Evolutionary conservation across 2,113 vertebrate genomes (phyloP), one percentile per base, ranked within the genome.

Genomic region (Chamaetylas fuelleborni): DNA sequence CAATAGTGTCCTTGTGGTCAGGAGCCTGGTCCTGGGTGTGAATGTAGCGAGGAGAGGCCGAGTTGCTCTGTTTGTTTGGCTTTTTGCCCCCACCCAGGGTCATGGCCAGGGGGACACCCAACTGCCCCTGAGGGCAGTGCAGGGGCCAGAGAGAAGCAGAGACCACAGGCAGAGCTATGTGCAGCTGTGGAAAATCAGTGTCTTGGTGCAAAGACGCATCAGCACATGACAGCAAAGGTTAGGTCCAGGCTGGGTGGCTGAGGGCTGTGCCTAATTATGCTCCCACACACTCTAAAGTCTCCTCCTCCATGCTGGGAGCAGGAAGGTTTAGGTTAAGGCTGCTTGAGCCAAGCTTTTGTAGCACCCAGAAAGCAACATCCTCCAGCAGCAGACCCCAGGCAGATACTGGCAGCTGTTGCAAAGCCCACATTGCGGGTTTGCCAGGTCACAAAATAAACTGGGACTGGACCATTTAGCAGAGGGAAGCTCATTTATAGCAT

Each of bases 31-130:
- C 51, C 64, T 50, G 82, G 56, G 34, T 42, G 60, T 18, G 66
- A 83, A 58, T 0, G 12, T 6, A 43, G 61, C 0, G 0, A 56
- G 33, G 20, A 65, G 51, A 72, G 29, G 54, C 64, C 0, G 0
- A 74, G 67, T 10, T 4, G 65, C 65, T 58, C 48, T 1, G 4
- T 97, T 97, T 97, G 73, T 86, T 96, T 90, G 74, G 50, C 87
- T 73, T 90, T 78, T 90, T 14, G 4, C 81, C 74, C 76, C 78
- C 38, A 28, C 66, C 34, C 65, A 60, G 69, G 38, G 51, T 3
- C 11, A 36, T 8, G 22, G 51, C 36, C 1, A 0, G 2, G 26
- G 48, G 56, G n/a, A 9, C 54, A 54, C 14, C 11, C 19, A 1
- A 50, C 18, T 69, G 58, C 9, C 45, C 62, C 25, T 6, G 2